A percentile compares a stretch with the other conserved stretches of the same genome.
These are phyloP conservation scores for Acanthornis magna DNA, from an alignment of 2,797 vertebrate genomes.

Conservation along the genomic window DNA sequence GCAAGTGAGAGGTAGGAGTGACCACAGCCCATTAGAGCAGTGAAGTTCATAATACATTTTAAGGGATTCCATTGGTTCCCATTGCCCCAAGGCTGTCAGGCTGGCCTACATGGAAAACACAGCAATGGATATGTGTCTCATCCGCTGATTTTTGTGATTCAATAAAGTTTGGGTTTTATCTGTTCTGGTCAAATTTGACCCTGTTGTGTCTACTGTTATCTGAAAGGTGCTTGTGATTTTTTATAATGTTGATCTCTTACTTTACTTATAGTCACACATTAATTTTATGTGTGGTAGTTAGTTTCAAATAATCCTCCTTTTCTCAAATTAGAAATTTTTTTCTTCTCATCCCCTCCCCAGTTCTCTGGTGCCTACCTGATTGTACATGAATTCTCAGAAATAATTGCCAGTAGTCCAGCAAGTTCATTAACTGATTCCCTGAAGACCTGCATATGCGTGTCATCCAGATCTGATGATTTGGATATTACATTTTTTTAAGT, in stretches of 20 bases:
- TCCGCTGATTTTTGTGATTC: not conserved
- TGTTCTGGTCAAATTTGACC: not conserved
- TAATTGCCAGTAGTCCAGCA: slow-evolving; percentile 68
- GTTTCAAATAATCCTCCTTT: slow-evolving; percentile 1
- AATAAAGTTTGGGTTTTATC: not conserved
- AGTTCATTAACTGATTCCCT: slow-evolving; percentile 71
- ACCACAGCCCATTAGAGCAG: accelerated
- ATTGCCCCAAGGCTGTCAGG: accelerated
- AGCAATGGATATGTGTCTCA: not conserved
- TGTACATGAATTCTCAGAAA: slow-evolving; percentile 70
- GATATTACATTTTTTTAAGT: slow-evolving; percentile 65
- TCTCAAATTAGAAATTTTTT: not conserved
- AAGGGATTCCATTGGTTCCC: not conserved
- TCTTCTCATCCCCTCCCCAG: not conserved
- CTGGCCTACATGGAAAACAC: not conserved
- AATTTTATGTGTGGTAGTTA: not conserved
- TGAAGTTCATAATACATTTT: not conserved
- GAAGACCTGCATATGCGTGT: slow-evolving; percentile 49
- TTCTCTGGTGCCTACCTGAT: slow-evolving; percentile 29
- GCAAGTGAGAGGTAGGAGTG: not conserved
- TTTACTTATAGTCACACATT: not conserved
- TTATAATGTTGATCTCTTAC: not conserved
- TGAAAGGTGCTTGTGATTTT: not conserved
- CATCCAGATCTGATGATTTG: slow-evolving; percentile 60
- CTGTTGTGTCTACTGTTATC: not conserved